Percentiles rank a stretch among this genome's conserved stretches.
Conservation (phyloP, 2,113 vertebrate species). For the Sciurus niger region DNA sequence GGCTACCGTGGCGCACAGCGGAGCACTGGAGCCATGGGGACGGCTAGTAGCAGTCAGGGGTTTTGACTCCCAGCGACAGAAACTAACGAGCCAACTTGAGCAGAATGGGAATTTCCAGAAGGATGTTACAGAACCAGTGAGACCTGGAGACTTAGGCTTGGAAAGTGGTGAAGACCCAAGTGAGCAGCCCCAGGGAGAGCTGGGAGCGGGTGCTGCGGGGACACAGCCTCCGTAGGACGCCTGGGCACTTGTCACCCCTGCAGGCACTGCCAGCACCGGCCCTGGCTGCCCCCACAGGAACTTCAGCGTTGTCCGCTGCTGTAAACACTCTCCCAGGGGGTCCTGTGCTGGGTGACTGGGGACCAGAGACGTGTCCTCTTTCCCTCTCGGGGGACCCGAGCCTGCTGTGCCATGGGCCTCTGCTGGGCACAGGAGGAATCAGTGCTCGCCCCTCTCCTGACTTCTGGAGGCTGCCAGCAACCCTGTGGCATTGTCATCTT, state of each 20-base stretch:
- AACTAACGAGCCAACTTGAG: background rate
- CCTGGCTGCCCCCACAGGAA: background rate
- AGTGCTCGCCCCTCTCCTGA: background rate
- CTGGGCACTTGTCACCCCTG: background rate
- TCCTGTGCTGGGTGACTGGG: too few relatives aligned
- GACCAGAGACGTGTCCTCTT: too few relatives aligned
- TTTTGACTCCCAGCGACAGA: background rate
- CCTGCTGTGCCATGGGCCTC: background rate
- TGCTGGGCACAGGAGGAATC: background rate
- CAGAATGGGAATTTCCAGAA: background rate
- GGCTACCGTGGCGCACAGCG: background rate
- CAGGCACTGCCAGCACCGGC: background rate
- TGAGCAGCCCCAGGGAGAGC: background rate
- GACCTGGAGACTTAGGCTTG: background rate
- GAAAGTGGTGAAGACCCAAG: background rate
- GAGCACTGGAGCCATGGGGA: background rate
- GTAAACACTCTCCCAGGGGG: too few relatives aligned
- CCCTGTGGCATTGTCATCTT: background rate
- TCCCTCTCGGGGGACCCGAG: background rate
- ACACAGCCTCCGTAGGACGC: too few relatives aligned
- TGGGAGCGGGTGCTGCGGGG: rapidly evolving
- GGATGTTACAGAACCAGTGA: rapidly evolving
- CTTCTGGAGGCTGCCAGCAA: background rate
- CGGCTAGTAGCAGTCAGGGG: background rate
- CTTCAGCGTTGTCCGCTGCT: too few relatives aligned